Evolutionary conservation across 1,140 invertebrate species (phyloP).

Genomic region (Halesus radiatus): DNA sequence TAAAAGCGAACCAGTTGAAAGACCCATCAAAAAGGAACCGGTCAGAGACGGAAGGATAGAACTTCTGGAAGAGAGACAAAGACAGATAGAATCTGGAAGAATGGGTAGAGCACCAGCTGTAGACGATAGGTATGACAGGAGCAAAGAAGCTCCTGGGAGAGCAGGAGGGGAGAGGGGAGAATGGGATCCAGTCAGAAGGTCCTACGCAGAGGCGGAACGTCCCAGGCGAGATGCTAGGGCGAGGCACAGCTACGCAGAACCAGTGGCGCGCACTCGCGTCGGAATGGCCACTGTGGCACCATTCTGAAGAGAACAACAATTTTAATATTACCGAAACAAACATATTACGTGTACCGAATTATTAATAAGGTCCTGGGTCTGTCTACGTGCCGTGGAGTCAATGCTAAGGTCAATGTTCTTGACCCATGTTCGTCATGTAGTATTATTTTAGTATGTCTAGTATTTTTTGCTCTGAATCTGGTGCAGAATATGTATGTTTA

Average conservation of each 20-base stretch:
- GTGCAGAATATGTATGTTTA: too few relatives aligned
- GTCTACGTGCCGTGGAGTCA: too few relatives aligned
- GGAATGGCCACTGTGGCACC: slow-evolving; percentile 65
- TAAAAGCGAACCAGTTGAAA: slow-evolving; percentile 42
- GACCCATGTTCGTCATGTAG: too few relatives aligned
- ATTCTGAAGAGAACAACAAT: slow-evolving; percentile 59
- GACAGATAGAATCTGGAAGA: slow-evolving; percentile 65
- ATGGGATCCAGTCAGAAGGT: slow-evolving; percentile 56
- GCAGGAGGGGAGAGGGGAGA: slow-evolving; percentile 65
- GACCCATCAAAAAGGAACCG: slow-evolving; percentile 63
- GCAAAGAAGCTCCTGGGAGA: slow-evolving; percentile 64
- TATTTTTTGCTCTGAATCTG: too few relatives aligned
- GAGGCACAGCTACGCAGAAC: slow-evolving; percentile 69
- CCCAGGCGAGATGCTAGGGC: slow-evolving; percentile 67
- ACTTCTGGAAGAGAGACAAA: slow-evolving; percentile 67
- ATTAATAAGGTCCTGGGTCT: too few relatives aligned
- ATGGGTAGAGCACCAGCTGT: slow-evolving; percentile 60
- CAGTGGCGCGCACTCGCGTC: slow-evolving; percentile 66
- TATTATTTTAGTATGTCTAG: too few relatives aligned
- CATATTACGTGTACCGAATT: not conserved
- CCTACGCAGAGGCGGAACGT: slow-evolving; percentile 60
- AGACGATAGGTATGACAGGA: slow-evolving; percentile 61
- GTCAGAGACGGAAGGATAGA: slow-evolving; percentile 66
- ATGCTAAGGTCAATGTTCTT: too few relatives aligned
- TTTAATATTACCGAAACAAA: not conserved